phyloP scores from a whole-genome alignment of 2,797 vertebrate genomes.

The Petrocephalus sullivani region DNA sequence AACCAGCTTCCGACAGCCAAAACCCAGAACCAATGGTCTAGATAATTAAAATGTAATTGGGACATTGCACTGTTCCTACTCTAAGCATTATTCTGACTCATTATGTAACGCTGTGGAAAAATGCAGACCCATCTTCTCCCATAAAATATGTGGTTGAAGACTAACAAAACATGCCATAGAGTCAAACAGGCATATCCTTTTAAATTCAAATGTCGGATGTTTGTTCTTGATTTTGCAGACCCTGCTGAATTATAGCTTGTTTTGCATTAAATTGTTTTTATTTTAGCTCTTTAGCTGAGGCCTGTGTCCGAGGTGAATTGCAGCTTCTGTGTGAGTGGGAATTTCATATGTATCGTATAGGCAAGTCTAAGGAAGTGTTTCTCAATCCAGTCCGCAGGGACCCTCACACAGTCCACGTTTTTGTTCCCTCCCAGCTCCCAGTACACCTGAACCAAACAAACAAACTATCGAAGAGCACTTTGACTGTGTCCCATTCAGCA shows the following conservation, averaged over 20 bases:
- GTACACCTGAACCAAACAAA: background rate
- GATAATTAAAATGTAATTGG: conserved; percentile 1
- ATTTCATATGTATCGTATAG: background rate
- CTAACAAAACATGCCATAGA: background rate
- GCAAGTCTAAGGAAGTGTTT: background rate
- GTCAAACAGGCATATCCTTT: background rate
- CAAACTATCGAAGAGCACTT: background rate
- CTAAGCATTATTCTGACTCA: background rate
- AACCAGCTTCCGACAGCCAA: background rate
- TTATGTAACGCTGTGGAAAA: conserved; percentile 5
- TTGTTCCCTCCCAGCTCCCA: background rate
- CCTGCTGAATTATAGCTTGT: background rate
- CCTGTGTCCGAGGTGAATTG: background rate
- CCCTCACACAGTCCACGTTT: background rate
- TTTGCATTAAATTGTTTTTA: background rate
- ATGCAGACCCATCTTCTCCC: background rate
- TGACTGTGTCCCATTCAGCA: background rate
- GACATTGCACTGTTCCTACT: background rate
- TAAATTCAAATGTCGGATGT: background rate
- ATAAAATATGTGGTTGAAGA: background rate
- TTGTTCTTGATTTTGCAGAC: background rate
- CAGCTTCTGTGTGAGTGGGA: background rate
- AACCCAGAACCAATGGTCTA: background rate
- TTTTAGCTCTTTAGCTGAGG: background rate
- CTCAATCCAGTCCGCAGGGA: background rate